A percentile compares a stretch with the other conserved stretches of the same genome.
phyloP scores from a whole-genome alignment of 2,888 invertebrate genomes.

The Plagodis dolabraria region DNA sequence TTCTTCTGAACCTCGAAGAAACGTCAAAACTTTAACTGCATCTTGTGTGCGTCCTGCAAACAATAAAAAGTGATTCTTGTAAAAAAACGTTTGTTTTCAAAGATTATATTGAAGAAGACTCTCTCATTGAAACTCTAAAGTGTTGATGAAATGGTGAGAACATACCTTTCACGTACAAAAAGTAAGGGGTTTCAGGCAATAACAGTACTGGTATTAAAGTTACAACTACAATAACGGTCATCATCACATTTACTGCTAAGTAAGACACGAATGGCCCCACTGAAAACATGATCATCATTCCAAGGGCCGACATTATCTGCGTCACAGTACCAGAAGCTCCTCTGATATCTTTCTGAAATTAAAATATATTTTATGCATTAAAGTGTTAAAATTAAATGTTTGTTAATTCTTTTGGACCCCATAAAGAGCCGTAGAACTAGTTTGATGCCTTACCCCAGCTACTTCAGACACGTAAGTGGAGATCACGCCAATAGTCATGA shows the following conservation, averaged over 20 bases:
- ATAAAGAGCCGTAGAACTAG: too few species aligned
- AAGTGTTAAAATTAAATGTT: too few species aligned
- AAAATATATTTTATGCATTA: background rate
- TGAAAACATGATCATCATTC: conserved; percentile 49
- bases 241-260: conserved; percentile 39
- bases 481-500: conserved; percentile 28
- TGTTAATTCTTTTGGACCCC: too few species aligned
- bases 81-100: too few species aligned
- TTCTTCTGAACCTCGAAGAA: conserved; percentile 40
- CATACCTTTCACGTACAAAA: conserved; percentile 53
- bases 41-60: conserved; percentile 22
- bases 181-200: conserved; percentile 57
- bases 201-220: conserved; percentile 46
- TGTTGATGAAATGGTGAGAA: too few species aligned
- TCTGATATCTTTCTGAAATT: conserved; percentile 55
- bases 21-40: conserved; percentile 39
- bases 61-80: too few species aligned
- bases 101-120: too few species aligned
- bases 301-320: conserved; percentile 50
- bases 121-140: too few species aligned
- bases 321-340: conserved; percentile 52
- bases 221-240: conserved; percentile 30
- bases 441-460: conserved; percentile 44
- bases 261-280: conserved; percentile 55
- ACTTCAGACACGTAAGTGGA: conserved; percentile 49